Percentiles rank a stretch among this genome's conserved stretches.
Evolutionary conservation across 2,888 invertebrate genomes (phyloP).

Genomic region (Reticulitermes lucifugus): DNA sequence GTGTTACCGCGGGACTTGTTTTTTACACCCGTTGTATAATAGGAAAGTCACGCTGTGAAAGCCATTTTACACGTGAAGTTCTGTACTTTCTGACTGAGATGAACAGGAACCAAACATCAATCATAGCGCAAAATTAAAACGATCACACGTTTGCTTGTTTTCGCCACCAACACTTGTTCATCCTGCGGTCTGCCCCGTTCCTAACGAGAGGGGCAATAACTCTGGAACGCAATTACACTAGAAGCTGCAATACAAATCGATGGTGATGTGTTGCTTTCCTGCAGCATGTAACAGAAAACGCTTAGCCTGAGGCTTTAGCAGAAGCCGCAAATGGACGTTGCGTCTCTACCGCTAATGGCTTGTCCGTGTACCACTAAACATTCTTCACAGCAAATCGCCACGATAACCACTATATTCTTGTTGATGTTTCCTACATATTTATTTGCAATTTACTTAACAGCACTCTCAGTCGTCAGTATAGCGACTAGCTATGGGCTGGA

Average conservation of each 20-base stretch:
- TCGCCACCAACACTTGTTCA: neutral
- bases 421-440: too few relatives aligned
- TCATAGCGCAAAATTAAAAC: neutral
- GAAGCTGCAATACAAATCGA: constrained; percentile 1
- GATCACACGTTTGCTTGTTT: neutral
- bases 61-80: too few relatives aligned
- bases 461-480: too few relatives aligned
- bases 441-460: too few relatives aligned
- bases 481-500: too few relatives aligned
- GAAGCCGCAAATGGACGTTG: neutral
- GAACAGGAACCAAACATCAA: neutral
- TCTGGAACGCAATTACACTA: neutral
- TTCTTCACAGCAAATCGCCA: too few relatives aligned
- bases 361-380: neutral
- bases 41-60: too few relatives aligned
- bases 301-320: neutral
- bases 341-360: neutral
- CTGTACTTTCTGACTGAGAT: too few relatives aligned
- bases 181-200: neutral
- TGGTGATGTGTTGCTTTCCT: constrained; percentile 16
- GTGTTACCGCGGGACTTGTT: too few relatives aligned
- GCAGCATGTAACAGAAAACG: constrained; percentile 3
- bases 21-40: too few relatives aligned
- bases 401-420: too few relatives aligned
- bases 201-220: neutral